Conservation (phyloP, 2,888 invertebrate species). For the Scaptomyza parva region DNA sequence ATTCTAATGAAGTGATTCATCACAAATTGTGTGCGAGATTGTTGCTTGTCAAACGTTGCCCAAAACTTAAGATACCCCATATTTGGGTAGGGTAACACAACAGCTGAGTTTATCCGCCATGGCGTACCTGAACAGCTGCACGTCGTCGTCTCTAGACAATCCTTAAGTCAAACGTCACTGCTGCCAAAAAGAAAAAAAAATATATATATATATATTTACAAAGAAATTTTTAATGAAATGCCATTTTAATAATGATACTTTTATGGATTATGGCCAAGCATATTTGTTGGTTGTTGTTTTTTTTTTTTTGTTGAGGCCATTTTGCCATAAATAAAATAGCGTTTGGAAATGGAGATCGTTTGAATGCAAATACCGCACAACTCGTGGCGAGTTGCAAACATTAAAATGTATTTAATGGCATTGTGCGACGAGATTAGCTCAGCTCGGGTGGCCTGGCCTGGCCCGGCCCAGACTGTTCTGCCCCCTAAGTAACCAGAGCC, state of each 20-base stretch:
- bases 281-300: slow-evolving; percentile 19
- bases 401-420: slow-evolving; percentile 67
- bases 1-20: slow-evolving; percentile 54
- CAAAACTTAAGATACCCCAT: background rate
- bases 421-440: slow-evolving; percentile 15
- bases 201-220: slow-evolving; percentile 16
- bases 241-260: slow-evolving; percentile 50
- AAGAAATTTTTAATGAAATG: slow-evolving; percentile 37
- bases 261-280: slow-evolving; percentile 28
- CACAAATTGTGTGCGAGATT: slow-evolving; percentile 19
- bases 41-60: slow-evolving; percentile 15
- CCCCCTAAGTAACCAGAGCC: background rate
- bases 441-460: slow-evolving; percentile 17
- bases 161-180: slow-evolving; percentile 49
- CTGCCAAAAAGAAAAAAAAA: slow-evolving; percentile 15
- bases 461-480: too few relatives aligned
- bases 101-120: slow-evolving; percentile 18
- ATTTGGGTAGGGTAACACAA: background rate
- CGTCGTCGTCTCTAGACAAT: slow-evolving; percentile 60
- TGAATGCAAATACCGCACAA: slow-evolving; percentile 62
- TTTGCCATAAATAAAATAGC: slow-evolving; percentile 33
- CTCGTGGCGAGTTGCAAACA: slow-evolving; percentile 28
- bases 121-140: slow-evolving; percentile 70
- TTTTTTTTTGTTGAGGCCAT: slow-evolving; percentile 25
- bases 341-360: slow-evolving; percentile 49